Conservation (phyloP, 2,888 invertebrate species). For the Melipona bicolor region DNA sequence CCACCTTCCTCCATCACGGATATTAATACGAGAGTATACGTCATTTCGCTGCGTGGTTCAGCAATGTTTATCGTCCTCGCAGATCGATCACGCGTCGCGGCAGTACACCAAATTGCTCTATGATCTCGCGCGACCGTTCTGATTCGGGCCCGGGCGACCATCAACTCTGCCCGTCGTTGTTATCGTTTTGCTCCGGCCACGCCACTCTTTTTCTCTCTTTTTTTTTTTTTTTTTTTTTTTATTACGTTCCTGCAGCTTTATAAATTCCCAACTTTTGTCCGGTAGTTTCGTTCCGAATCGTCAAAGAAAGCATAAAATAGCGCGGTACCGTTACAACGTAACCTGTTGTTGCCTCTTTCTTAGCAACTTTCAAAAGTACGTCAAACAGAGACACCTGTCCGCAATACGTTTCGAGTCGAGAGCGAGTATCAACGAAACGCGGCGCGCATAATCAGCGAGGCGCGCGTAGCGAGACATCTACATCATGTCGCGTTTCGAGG, state of each 20-base stretch:
- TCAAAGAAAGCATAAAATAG: no score
- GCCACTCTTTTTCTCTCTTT: no score
- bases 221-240: background rate
- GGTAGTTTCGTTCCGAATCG: background rate
- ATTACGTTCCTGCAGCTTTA: background rate
- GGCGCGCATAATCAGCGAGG: constrained; percentile 43
- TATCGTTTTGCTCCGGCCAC: constrained; percentile 11
- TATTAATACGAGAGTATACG: constrained; percentile 80
- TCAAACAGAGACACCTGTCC: background rate
- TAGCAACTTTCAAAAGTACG: background rate
- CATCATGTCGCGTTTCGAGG: constrained; percentile 52
- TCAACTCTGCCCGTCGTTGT: constrained; percentile 19
- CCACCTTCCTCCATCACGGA: constrained; percentile 78
- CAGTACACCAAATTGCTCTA: constrained; percentile 66
- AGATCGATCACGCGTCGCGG: constrained; percentile 76
- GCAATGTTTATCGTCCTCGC: constrained; percentile 79
- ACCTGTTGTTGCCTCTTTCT: background rate
- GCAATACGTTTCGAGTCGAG: background rate
- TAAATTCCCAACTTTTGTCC: background rate
- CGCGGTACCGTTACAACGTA: no score
- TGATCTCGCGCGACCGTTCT: constrained; percentile 62
- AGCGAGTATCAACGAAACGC: constrained; percentile 4
- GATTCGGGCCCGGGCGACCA: constrained; percentile 29
- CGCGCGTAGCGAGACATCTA: constrained; percentile 49
- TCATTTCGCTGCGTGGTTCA: constrained; percentile 75